phyloP scores from a whole-genome alignment of 2,113 vertebrate genomes.

The Silurus meridionalis region DNA sequence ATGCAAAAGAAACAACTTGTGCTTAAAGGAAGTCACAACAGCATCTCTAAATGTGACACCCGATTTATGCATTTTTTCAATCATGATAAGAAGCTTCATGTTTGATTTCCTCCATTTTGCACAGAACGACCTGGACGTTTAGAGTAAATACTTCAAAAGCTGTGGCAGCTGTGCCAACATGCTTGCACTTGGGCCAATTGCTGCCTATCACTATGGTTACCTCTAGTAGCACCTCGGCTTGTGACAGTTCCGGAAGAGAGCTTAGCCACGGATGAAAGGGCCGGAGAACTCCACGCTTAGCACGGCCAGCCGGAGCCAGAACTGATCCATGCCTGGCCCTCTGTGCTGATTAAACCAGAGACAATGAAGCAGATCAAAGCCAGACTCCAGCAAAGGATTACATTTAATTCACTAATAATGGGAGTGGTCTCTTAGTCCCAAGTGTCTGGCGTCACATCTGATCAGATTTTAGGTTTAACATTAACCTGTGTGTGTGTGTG shows the following conservation, averaged over 20 bases:
- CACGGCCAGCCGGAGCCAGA: conserved; percentile 32
- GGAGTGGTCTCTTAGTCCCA: conserved; percentile 14
- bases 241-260: conserved; percentile 61
- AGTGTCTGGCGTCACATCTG: conserved; percentile 22
- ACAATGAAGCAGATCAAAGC: conserved; percentile 57
- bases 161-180: conserved; percentile 55
- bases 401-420: conserved; percentile 54
- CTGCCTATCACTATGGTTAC: conserved; percentile 66
- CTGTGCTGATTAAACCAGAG: conserved; percentile 46
- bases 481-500: not conserved
- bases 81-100: conserved; percentile 44
- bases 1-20: conserved; percentile 5
- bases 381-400: conserved; percentile 53
- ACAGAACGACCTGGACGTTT: conserved; percentile 51
- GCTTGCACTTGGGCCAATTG: conserved; percentile 58
- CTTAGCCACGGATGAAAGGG: conserved; percentile 61
- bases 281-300: conserved; percentile 20
- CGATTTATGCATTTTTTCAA: conserved; percentile 36
- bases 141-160: conserved; percentile 63
- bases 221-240: conserved; percentile 56
- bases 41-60: conserved; percentile 28
- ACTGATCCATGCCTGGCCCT: conserved; percentile 6
- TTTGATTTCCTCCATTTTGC: conserved; percentile 51
- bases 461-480: conserved; percentile 8
- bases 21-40: conserved; percentile 31